Evolutionary conservation across 2,888 invertebrate genomes (phyloP).

Genomic region (Stomorhina lunata): DNA sequence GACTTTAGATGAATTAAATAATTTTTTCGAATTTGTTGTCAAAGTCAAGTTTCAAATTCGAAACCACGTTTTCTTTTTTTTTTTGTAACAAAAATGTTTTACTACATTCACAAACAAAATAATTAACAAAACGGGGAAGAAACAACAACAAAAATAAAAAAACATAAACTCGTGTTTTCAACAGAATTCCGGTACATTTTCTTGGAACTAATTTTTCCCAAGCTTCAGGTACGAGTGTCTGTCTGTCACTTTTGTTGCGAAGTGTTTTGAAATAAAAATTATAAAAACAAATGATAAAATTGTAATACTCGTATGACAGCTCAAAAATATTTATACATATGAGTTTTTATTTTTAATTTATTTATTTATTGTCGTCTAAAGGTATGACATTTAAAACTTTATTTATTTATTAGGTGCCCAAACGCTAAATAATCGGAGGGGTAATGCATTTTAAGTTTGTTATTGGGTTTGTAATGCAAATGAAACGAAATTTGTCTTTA

Average conservation of each 20-base stretch:
- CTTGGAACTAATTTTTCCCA: conserved; percentile 78
- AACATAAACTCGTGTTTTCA: conserved; percentile 72
- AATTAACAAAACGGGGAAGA: no score
- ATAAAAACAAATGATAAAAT: conserved; percentile 23
- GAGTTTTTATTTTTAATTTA: no score
- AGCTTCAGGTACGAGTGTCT: conserved; percentile 46
- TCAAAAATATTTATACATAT: neutral
- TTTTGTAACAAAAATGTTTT: conserved; percentile 24
- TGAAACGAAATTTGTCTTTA: no score
- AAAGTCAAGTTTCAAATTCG: conserved; percentile 43
- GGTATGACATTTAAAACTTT: conserved; percentile 50
- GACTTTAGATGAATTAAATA: conserved; percentile 37
- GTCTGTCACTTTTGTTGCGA: conserved; percentile 19
- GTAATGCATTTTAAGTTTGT: no score
- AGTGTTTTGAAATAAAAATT: neutral
- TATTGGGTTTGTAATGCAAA: no score
- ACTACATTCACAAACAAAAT: conserved; percentile 10
- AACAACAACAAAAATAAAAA: conserved; percentile 15
- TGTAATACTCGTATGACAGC: conserved; percentile 41
- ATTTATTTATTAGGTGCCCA: no score
- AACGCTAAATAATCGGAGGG: no score
- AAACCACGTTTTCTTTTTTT: conserved; percentile 31
- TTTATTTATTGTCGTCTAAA: conserved; percentile 23
- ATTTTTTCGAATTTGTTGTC: conserved; percentile 17
- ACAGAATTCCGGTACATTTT: conserved; percentile 77